Evolutionary conservation across 2,888 invertebrate species (phyloP), one percentile per base, ranked within the genome.

Genomic region (Hemicrepidius hirtus): DNA sequence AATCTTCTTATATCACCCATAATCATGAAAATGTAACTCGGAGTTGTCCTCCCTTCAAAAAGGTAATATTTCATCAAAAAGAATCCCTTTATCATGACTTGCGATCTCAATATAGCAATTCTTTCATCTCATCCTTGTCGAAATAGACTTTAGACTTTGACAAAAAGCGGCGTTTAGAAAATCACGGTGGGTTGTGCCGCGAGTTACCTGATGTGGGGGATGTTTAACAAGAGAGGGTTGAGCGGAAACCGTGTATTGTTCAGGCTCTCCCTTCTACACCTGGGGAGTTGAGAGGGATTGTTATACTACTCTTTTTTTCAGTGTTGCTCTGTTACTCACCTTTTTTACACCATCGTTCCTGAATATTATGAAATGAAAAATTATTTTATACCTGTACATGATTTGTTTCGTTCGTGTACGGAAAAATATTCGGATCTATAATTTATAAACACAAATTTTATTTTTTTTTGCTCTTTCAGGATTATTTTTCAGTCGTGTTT

Each of bases 181-280:
- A 67, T 71, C 59, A 53, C 35, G 67, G 46, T 59, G 66, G 71
- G 71, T 41, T 63, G 63, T 28, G 44, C 53, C 67, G 66, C 21
- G 37, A 62, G 66, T 63, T 55, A 72, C 71, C 67, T 62, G 70
- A 70, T 70, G 67, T 68, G 59, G 65, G 63, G 63, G 66, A 63
- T 68, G 67, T 72, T 67, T 72, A 72, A 72, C 67, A 72, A 72
- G 71, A 72, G 71, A 72, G 67, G 71, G 62, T 67, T 72, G 67
- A 67, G 46, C 71, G 55, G 62, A 72, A 63, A 63, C 60, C 37
- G 44, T 67, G 62, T 72, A 72, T 72, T 68, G 67, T 72, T 65
- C 40, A 44, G 18, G 18, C 60, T 44, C 46, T 59, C 62, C 66
- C 53, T 60, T 49, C 41, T 65, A 57, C 62, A 72, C 71, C 70